These are phyloP conservation scores for Copidosoma floridanum DNA, from an alignment of 1,140 invertebrate species.

Conservation along the genomic window DNA sequence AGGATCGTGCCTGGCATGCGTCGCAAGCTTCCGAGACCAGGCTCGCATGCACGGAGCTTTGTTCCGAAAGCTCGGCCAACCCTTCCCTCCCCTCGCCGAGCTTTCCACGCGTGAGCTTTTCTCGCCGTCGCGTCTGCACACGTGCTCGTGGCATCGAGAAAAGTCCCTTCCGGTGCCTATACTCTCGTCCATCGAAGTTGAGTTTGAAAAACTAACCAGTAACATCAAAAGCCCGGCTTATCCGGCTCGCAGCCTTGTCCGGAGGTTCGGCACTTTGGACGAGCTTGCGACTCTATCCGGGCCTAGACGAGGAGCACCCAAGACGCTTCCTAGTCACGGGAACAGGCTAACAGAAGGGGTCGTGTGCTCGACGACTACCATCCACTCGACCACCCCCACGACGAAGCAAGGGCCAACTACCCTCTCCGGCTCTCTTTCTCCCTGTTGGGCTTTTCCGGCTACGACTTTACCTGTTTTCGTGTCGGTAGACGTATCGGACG, in stretches of 20 bases:
- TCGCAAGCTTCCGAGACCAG: slow-evolving; percentile 46
- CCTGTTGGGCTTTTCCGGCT: neutral
- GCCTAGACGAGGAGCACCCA: slow-evolving; percentile 31
- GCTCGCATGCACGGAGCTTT: slow-evolving; percentile 37
- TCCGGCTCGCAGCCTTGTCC: slow-evolving; percentile 40
- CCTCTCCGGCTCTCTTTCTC: neutral
- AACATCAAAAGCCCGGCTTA: slow-evolving; percentile 54
- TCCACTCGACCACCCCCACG: neutral
- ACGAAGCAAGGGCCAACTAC: no score
- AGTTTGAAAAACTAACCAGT: slow-evolving; percentile 38
- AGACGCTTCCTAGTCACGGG: slow-evolving; percentile 39
- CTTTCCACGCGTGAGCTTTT: neutral
- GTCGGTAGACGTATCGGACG: neutral
- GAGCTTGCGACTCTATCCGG: slow-evolving; percentile 5
- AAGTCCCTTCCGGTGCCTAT: neutral
- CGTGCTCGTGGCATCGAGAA: slow-evolving; percentile 18
- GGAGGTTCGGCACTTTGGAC: slow-evolving; percentile 29
- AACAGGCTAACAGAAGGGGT: slow-evolving; percentile 38
- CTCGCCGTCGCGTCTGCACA: slow-evolving; percentile 6
- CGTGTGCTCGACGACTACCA: neutral
- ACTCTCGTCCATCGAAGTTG: neutral
- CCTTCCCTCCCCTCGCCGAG: neutral
- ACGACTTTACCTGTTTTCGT: neutral
- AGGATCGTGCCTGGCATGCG: slow-evolving; percentile 48
- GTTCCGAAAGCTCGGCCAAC: slow-evolving; percentile 17